Conservation (phyloP, 2,888 invertebrate species). For the Elmis aenea region DNA sequence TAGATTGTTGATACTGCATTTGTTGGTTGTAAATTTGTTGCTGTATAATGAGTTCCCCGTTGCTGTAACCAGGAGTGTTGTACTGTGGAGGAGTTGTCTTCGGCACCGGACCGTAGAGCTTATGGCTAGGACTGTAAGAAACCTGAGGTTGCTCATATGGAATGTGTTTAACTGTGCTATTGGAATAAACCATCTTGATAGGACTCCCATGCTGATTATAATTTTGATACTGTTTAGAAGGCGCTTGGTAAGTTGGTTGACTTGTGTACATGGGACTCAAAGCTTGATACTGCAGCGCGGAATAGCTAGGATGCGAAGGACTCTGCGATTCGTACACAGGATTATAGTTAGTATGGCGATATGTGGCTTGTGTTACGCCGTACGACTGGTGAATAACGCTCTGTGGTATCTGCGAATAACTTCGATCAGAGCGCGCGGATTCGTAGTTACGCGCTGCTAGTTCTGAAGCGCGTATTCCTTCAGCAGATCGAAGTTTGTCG, state of each 20-base stretch:
- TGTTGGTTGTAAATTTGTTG: constrained; percentile 39
- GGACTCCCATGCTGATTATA: constrained; percentile 36
- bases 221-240: constrained; percentile 32
- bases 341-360: constrained; percentile 28
- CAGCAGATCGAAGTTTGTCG: constrained; percentile 19
- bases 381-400: constrained; percentile 43
- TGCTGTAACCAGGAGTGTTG: constrained; percentile 29
- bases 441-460: constrained; percentile 5
- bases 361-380: constrained; percentile 37
- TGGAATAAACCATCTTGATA: constrained; percentile 28
- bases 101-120: constrained; percentile 29
- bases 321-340: constrained; percentile 18
- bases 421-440: constrained; percentile 1
- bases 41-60: constrained; percentile 38
- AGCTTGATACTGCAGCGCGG: constrained; percentile 41
- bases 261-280: constrained; percentile 36
- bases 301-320: constrained; percentile 17
- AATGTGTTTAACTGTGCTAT: constrained; percentile 38
- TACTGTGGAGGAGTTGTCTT: constrained; percentile 14
- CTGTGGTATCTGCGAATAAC: constrained; percentile 36
- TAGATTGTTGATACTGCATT: constrained; percentile 32
- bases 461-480: constrained; percentile 17
- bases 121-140: constrained; percentile 31
- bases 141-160: constrained; percentile 24
- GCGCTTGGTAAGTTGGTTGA: constrained; percentile 32